phyloP scores from a whole-genome alignment of 2,797 vertebrate species.

The Coccyzus lansbergi region DNA sequence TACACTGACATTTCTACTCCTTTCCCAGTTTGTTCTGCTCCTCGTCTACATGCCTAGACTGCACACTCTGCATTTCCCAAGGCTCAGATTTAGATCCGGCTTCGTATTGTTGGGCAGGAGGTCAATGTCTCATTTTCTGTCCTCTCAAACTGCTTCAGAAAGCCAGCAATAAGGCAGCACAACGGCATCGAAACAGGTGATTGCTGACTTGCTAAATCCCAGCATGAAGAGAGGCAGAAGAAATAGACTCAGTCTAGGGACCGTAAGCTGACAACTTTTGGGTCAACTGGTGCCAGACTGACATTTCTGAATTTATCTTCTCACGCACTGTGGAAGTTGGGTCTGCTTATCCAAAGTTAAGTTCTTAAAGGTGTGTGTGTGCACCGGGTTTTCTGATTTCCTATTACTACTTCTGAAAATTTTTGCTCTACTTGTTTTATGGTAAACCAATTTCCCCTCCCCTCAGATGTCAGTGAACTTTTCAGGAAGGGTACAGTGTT shows the following conservation, averaged over 20 bases:
- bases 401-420: background rate
- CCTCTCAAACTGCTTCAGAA: background rate
- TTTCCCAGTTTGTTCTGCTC: background rate
- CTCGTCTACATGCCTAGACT: background rate
- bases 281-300: background rate
- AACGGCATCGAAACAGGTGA: background rate
- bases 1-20: background rate
- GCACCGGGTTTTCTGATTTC: background rate
- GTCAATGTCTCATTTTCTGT: background rate
- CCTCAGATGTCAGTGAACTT: background rate
- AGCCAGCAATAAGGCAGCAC: background rate
- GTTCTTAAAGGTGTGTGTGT: background rate
- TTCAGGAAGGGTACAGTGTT: background rate
- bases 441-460: background rate
- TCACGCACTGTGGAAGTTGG: background rate
- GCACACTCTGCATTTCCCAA: background rate
- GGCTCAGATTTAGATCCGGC: background rate
- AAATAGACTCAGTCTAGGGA: background rate
- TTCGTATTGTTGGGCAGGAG: background rate
- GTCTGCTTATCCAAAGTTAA: background rate
- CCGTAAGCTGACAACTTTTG: background rate
- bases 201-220: background rate
- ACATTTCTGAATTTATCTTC: background rate
- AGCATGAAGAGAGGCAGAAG: background rate
- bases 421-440: background rate